A percentile compares a stretch with the other conserved stretches of the same genome.
Conservation (phyloP, 2,113 vertebrate genomes). For the Cephalopterus ornatus region DNA sequence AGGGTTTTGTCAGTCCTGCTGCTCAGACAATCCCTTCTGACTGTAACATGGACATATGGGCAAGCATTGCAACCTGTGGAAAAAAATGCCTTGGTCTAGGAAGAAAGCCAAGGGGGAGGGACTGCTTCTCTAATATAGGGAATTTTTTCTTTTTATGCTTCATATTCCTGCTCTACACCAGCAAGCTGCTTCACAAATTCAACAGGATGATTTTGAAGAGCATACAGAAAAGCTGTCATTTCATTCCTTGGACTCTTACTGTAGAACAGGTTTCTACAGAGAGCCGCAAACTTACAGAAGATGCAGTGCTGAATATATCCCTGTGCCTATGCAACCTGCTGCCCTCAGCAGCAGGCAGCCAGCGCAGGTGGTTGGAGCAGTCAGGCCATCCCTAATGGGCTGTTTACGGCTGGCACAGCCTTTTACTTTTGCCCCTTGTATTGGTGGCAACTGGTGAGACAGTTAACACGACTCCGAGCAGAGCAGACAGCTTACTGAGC, state of each 20-base stretch:
- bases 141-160: background rate
- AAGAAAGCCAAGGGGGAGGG: background rate
- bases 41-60: background rate
- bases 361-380: background rate
- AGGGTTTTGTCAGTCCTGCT: background rate
- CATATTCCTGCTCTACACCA: background rate
- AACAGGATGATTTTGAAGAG: background rate
- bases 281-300: background rate
- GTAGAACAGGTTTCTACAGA: background rate
- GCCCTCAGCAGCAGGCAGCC: background rate
- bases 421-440: background rate
- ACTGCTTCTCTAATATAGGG: background rate
- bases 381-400: background rate
- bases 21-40: background rate
- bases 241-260: background rate
- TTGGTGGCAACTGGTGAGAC: background rate
- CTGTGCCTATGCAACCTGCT: background rate
- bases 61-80: background rate
- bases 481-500: background rate
- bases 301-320: background rate
- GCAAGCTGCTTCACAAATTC: slow-evolving; percentile 2
- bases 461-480: background rate
- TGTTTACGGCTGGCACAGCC: background rate
- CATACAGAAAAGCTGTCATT: background rate
- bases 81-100: background rate